Base-by-base conservation (phyloP, 2,888 invertebrate species). In the Argynnis bischoffii region DNA sequence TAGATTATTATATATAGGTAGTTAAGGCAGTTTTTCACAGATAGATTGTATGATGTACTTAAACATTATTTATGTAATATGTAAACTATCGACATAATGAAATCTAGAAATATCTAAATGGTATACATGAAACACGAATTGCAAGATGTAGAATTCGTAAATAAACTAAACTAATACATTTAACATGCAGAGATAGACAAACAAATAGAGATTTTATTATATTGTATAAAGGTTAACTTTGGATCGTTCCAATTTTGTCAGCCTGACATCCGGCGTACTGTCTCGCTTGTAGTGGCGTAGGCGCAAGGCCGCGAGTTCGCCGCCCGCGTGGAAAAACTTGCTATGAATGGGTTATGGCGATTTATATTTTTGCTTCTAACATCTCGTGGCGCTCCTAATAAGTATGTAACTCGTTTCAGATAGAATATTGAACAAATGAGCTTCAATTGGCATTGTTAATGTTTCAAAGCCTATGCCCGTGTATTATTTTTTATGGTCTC, bases 281-380 rank as follows among this genome's bases (percentile, higher is more conserved):
- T 80, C 76, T 74, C 72, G 75, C 73, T 66, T 72, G 67, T 69
- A 69, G 68, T 74, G 74, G 82, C 84, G 88, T 86, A 85, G 86
- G 87, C 85, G 87, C 86, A 75, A 73, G 73, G 90, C 87, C 90
- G 89, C 75, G 84, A 76, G 88, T 89, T 88, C 88, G 88, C 79
- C 86, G 88, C 75, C 85, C 87, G 85, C 77, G 74, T 74, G 83
- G 87, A 75, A 87, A 90, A 88, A 86, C 81, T 77, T 78, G 71
- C 86, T 81, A 90, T 92, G 90, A 92, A 90, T 90, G 90, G 86
- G 85, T 82, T 77, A 60, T 64, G 51, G 63, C n/a, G 46, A 53
- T 48, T 63, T 63, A 71, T 64, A 67, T 67, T 67, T 63, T 54
- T 64, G 59, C 51, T 64, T n/a, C 53, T n/a, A 56, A 41, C 11